Conservation (phyloP, 2,113 vertebrate species). For the Grammomys surdaster region DNA sequence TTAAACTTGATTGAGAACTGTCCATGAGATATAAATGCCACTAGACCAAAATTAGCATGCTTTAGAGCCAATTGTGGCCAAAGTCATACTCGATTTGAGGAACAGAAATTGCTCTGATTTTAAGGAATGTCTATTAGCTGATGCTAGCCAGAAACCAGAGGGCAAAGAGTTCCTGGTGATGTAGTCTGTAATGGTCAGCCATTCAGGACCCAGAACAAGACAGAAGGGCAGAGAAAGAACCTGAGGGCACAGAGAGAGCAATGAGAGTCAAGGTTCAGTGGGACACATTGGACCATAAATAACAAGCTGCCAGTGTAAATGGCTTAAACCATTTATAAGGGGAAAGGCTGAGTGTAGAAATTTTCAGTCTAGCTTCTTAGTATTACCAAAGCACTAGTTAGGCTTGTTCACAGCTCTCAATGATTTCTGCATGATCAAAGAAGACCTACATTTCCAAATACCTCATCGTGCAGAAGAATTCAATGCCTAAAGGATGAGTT, state of each 20-base stretch:
- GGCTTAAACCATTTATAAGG: background rate
- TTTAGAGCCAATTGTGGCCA: background rate
- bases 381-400: background rate
- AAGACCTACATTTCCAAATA: background rate
- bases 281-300: background rate
- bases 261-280: background rate
- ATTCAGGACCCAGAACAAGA: background rate
- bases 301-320: background rate
- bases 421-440: background rate
- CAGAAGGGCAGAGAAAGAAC: background rate
- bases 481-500: background rate
- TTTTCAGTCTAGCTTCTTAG: slow-evolving; percentile 18
- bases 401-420: background rate
- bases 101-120: slow-evolving; percentile 9
- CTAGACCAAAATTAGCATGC: background rate
- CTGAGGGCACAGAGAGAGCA: background rate
- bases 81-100: background rate
- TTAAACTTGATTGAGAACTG: background rate
- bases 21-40: background rate
- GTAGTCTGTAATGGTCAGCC: background rate
- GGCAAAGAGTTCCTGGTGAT: background rate
- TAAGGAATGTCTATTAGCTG: background rate
- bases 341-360: background rate
- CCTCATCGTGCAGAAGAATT: background rate
- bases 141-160: background rate